Evolutionary conservation across 2,888 invertebrate genomes (phyloP), one percentile per base, ranked within the genome.

Genomic region (Eledona agricola): DNA sequence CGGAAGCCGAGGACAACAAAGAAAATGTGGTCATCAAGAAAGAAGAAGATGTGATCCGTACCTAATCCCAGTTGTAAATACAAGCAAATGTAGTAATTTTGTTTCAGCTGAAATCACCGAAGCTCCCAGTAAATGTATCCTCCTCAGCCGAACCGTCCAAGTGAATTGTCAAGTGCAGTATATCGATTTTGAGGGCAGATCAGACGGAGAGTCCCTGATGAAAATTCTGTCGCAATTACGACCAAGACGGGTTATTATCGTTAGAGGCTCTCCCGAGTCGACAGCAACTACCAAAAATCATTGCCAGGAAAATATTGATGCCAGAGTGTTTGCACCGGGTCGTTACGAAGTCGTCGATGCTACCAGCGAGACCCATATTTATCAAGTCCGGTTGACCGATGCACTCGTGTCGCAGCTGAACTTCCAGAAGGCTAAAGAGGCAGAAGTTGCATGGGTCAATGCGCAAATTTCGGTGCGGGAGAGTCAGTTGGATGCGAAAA

Each of bases 311-410:
- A 83, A 83, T 68, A 81, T 87, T 6, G 86, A 86, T 3, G 83
- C 85, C 0, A 81, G 86, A 60, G 87, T 98, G 1, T 97, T 93
- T 74, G 85, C 89, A 1, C 98, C 98, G 0, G 78, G 77, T 4
- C 82, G 83, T 45, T 90, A 91, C 0, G 96, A 97, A 66, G 81
- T 85, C 0, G 85, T 99, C 2, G 98, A 99, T 74, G 97, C 94
- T 0, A 98, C 99, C 0, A 96, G 96, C 0, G 98, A 99, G 77
- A 94, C 95, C 0, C 94, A 97, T 69, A 99, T 99, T 65, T 98
- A 96, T 76, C 98, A 98, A 82, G 93, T 96, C 55, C 88, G 93
- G 42, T 79, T 97, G 26, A 94, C 94, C 1, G 97, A 97, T 77
- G 89, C 93, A 2, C 78, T 97, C 53, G 90, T 97, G 59, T 90